Percentiles rank a stretch among this genome's conserved stretches.
These are phyloP conservation scores for Sialia sialis DNA, from an alignment of 2,113 vertebrate species.

Conservation along the genomic window DNA sequence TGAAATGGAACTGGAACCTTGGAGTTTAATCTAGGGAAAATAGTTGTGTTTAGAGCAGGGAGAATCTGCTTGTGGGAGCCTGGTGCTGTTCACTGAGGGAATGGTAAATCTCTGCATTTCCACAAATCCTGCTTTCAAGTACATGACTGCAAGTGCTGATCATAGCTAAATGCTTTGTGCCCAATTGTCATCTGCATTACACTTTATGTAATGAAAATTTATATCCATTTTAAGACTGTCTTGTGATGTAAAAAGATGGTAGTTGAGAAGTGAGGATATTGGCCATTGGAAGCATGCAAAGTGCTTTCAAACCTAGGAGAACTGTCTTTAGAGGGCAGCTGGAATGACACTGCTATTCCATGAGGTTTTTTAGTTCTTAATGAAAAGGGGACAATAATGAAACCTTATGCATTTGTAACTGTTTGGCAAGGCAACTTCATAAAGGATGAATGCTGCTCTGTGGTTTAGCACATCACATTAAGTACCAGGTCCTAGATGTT, in stretches of 20 bases:
- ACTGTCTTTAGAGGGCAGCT: background rate
- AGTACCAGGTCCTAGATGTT: rapidly evolving
- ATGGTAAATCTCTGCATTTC: background rate
- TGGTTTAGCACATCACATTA: background rate
- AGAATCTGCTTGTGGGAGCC: background rate
- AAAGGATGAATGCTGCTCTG: background rate
- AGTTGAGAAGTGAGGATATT: background rate
- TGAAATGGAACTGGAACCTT: background rate
- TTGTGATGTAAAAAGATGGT: background rate
- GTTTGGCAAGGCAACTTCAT: background rate
- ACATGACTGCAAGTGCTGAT: rapidly evolving
- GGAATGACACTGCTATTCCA: background rate
- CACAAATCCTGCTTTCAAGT: background rate
- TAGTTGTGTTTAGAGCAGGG: rapidly evolving
- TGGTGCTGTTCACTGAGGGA: background rate
- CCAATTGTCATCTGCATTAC: background rate
- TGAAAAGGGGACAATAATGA: background rate
- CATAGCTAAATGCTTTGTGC: background rate
- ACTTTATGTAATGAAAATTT: background rate
- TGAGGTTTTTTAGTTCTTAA: background rate
- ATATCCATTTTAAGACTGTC: background rate
- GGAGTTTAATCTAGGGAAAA: background rate
- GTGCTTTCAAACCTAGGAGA: background rate
- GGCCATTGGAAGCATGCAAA: background rate
- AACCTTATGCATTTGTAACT: rapidly evolving